Conservation (phyloP, 1,140 invertebrate species). For the Halictus rubicundus region DNA sequence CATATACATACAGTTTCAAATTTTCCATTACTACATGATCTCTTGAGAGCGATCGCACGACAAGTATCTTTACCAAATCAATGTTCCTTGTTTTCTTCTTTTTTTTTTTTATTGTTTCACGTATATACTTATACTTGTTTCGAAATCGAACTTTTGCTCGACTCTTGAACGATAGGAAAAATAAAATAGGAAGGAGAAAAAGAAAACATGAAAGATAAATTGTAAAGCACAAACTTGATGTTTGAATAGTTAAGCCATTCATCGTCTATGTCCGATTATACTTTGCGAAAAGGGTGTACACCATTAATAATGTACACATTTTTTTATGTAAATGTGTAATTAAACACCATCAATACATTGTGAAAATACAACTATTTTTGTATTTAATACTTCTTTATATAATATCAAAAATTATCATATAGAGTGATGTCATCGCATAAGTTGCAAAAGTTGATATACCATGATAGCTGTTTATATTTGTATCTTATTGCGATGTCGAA, state of each 20-base stretch:
- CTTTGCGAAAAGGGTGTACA: constrained; percentile 7
- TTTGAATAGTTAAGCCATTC: constrained; percentile 3
- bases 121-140: too few relatives aligned
- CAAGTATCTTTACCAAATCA: background rate
- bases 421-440: constrained; percentile 5
- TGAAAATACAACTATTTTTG: constrained; percentile 28
- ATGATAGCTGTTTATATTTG: constrained; percentile 50
- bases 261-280: background rate
- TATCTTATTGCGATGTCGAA: constrained; percentile 30
- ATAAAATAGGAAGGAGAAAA: background rate
- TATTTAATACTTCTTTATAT: constrained; percentile 36
- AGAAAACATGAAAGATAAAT: background rate
- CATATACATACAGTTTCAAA: background rate
- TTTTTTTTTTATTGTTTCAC: background rate
- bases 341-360: background rate
- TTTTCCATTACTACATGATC: background rate
- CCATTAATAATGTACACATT: constrained; percentile 2
- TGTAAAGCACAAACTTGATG: constrained; percentile 14
- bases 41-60: background rate
- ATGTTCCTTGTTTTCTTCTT: background rate
- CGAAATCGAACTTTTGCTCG: background rate
- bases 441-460: constrained; percentile 13
- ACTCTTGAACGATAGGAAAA: background rate
- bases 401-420: background rate
- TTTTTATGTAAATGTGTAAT: constrained; percentile 17